A percentile compares a stretch with the other conserved stretches of the same genome.
Evolutionary conservation across 2,888 invertebrate species (phyloP).

Genomic region (Lepidochitona cinerea): DNA sequence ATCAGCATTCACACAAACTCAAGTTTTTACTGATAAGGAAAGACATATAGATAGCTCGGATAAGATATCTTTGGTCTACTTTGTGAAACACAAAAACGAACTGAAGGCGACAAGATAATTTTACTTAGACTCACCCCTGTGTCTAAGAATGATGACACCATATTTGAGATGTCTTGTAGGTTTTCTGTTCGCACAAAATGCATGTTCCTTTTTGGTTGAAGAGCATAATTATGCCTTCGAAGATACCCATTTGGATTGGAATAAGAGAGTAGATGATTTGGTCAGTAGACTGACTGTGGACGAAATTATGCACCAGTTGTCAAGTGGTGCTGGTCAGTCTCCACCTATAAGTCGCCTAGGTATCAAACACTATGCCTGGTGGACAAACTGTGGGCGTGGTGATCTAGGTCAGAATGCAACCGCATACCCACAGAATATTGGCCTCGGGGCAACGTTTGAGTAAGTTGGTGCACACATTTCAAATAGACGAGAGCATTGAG

Average conservation of each 20-base stretch:
- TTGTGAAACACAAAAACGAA: too few relatives aligned
- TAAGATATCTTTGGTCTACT: too few relatives aligned
- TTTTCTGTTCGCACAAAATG: background rate
- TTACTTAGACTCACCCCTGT: too few relatives aligned
- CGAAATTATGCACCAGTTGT: background rate
- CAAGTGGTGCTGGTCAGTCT: constrained; percentile 1
- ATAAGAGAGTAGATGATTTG: background rate
- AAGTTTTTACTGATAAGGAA: too few relatives aligned
- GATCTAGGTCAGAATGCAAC: constrained; percentile 5
- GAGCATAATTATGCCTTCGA: background rate
- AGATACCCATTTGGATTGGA: background rate
- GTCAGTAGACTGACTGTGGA: background rate
- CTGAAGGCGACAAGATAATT: too few relatives aligned
- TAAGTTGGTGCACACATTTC: too few relatives aligned
- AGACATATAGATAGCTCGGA: too few relatives aligned
- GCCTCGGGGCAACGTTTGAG: constrained; percentile 10
- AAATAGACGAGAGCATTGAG: too few relatives aligned
- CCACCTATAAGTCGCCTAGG: constrained; percentile 4
- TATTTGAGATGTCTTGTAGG: background rate
- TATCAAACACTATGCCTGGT: constrained; percentile 10
- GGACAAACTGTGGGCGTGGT: constrained; percentile 10
- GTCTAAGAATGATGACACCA: too few relatives aligned
- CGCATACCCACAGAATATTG: background rate
- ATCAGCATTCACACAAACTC: too few relatives aligned
- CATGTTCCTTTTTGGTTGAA: background rate